These are phyloP conservation scores for Neotoxoptera formosana DNA, from an alignment of 1,140 invertebrate genomes.

Conservation along the genomic window DNA sequence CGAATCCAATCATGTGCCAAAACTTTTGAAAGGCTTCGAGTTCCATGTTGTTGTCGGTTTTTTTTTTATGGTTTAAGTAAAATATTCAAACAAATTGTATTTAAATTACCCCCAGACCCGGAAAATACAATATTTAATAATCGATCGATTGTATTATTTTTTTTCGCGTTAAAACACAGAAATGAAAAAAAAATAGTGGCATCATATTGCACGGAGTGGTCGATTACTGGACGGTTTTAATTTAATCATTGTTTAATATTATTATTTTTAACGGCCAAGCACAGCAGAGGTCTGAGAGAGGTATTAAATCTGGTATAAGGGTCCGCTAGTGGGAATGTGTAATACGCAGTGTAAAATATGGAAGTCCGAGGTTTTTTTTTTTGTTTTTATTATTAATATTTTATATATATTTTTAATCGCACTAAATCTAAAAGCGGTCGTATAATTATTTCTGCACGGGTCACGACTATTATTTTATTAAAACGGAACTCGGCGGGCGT, in stretches of 20 bases:
- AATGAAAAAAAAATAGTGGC: neutral
- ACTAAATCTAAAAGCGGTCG: conserved; percentile 26
- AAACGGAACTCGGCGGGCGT: neutral
- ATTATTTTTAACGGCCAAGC: conserved; percentile 1
- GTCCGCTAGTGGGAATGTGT: conserved; percentile 25
- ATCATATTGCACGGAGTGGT: neutral
- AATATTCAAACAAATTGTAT: neutral
- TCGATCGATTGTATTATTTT: neutral
- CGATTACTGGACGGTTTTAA: neutral
- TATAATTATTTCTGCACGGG: conserved; percentile 20
- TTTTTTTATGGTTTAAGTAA: neutral
- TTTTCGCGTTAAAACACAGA: neutral
- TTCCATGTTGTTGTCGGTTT: neutral
- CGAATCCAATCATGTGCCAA: neutral
- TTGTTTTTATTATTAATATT: conserved; percentile 22
- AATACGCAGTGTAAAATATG: neutral
- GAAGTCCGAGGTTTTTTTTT: neutral
- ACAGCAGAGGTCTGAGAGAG: neutral
- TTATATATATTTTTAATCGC: conserved; percentile 31
- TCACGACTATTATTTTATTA: conserved; percentile 24
- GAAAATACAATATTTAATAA: neutral
- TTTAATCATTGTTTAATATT: conserved; percentile 19
- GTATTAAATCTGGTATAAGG: neutral
- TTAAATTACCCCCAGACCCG: neutral
- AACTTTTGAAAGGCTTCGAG: neutral